Evolutionary conservation across 2,888 invertebrate genomes (phyloP).

Genomic region (Cataglyphis cursor): DNA sequence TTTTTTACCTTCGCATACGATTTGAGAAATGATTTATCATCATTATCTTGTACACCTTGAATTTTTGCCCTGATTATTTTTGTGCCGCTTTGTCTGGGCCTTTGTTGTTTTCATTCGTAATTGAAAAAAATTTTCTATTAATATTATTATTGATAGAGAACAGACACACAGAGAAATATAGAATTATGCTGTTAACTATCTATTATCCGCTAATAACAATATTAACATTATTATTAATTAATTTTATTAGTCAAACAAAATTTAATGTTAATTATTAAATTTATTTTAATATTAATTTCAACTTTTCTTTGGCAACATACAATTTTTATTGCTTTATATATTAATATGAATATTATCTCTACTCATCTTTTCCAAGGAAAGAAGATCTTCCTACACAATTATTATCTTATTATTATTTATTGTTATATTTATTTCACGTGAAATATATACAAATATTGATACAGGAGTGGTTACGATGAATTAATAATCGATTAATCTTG

Average conservation of each 20-base stretch:
- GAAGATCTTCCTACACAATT: not conserved
- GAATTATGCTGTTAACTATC: not conserved
- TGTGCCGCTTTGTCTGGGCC: not conserved
- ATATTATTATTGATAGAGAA: not conserved
- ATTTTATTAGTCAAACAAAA: not conserved
- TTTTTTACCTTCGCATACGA: slow-evolving; percentile 45
- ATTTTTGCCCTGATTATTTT: slow-evolving; percentile 35
- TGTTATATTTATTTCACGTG: not conserved
- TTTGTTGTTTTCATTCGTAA: not conserved
- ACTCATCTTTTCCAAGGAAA: not conserved
- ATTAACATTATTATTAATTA: not conserved
- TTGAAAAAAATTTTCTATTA: not conserved
- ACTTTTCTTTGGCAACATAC: not conserved
- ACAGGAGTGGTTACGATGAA: not conserved
- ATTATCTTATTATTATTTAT: not conserved
- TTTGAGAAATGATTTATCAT: slow-evolving; percentile 28
- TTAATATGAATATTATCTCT: not conserved
- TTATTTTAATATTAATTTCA: not conserved
- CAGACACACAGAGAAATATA: not conserved
- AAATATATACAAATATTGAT: not conserved
- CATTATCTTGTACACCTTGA: slow-evolving; percentile 42
- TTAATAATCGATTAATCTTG: not conserved
- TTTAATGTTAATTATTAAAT: not conserved
- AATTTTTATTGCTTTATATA: not conserved
- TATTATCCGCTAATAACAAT: not conserved